These are phyloP conservation scores for Cyaniris semiargus DNA, from an alignment of 2,888 invertebrate genomes.

Conservation along the genomic window DNA sequence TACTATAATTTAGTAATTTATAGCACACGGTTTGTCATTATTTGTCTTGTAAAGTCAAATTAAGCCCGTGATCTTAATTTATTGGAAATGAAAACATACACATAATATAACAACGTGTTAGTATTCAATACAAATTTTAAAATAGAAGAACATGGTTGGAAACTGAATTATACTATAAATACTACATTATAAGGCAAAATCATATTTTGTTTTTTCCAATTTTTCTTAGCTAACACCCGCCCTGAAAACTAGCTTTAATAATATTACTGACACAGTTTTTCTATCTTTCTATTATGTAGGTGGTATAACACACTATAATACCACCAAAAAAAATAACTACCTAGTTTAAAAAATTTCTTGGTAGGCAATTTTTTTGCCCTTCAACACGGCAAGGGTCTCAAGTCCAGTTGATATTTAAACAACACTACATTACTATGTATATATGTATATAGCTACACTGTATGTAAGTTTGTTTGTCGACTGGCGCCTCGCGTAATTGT, in stretches of 20 bases:
- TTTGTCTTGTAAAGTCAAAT: not conserved
- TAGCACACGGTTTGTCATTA: not conserved
- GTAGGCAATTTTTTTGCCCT: not conserved
- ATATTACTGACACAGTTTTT: too few relatives aligned
- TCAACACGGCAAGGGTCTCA: not conserved
- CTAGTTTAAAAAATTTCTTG: too few relatives aligned
- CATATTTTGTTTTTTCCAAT: too few relatives aligned
- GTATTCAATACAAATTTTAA: too few relatives aligned
- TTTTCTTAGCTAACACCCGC: too few relatives aligned
- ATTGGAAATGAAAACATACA: constrained; percentile 37
- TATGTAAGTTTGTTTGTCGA: constrained; percentile 62
- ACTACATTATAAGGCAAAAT: too few relatives aligned
- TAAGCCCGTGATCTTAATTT: constrained; percentile 36
- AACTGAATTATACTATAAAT: constrained; percentile 35
- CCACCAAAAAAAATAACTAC: too few relatives aligned
- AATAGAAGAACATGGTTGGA: constrained; percentile 6
- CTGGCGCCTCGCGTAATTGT: constrained; percentile 76
- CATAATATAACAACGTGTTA: not conserved
- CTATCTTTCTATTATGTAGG: too few relatives aligned
- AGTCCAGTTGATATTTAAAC: constrained; percentile 41
- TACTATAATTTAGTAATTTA: too few relatives aligned
- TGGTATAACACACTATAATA: too few relatives aligned
- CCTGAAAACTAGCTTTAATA: too few relatives aligned
- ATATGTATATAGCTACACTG: constrained; percentile 47
- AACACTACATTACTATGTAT: constrained; percentile 47